Evolutionary conservation across 2,888 invertebrate species (phyloP).

Genomic region (Drosophila colorata): DNA sequence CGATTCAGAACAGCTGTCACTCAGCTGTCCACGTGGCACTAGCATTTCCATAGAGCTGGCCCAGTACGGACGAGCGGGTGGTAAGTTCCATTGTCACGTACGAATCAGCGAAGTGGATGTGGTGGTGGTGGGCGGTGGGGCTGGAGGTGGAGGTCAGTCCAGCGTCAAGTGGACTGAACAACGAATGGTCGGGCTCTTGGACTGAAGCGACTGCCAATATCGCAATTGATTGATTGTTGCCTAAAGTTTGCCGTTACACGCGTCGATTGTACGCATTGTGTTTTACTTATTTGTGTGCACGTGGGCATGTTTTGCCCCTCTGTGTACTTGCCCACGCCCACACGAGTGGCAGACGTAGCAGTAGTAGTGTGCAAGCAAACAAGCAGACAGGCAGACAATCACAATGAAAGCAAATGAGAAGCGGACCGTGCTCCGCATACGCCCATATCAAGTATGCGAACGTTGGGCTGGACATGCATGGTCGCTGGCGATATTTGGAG

Average conservation of each 20-base stretch:
- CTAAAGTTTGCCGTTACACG: constrained; percentile 69
- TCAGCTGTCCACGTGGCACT: constrained; percentile 96
- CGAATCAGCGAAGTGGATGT: constrained; percentile 12
- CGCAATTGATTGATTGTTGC: constrained; percentile 71
- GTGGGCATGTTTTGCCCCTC: constrained; percentile 37
- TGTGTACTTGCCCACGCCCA: constrained; percentile 23
- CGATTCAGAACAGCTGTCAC: constrained; percentile 94
- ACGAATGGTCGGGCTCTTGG: constrained; percentile 33
- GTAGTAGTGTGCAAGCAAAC: constrained; percentile 24
- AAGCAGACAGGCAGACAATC: constrained; percentile 18
- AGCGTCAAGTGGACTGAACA: constrained; percentile 38
- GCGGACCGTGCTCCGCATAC: constrained; percentile 35
- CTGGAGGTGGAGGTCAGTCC: neutral
- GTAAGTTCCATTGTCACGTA: constrained; percentile 75
- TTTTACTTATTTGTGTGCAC: constrained; percentile 63
- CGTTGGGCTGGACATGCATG: constrained; percentile 17
- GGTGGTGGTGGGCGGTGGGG: constrained; percentile 1
- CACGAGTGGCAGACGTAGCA: constrained; percentile 7
- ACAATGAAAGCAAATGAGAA: constrained; percentile 45
- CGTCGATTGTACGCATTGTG: constrained; percentile 67
- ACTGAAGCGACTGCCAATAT: constrained; percentile 56
- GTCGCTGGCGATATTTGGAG: constrained; percentile 18
- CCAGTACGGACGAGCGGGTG: constrained; percentile 91
- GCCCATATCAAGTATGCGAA: constrained; percentile 64
- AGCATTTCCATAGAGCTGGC: constrained; percentile 96